Conservation (phyloP, 2,797 vertebrate genomes). For the Semotilus atromaculatus region DNA sequence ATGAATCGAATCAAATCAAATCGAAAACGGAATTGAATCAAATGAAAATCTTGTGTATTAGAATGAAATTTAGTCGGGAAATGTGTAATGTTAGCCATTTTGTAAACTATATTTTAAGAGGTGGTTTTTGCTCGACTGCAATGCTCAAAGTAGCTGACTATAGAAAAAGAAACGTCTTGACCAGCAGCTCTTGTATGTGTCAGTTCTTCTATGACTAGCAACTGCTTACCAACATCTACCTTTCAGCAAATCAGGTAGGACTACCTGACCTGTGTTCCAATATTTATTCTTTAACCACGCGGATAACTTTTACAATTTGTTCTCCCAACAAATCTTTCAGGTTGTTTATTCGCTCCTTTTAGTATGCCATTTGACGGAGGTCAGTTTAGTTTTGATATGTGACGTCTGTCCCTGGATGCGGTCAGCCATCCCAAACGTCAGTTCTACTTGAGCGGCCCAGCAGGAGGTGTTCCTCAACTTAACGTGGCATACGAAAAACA, state of each 20-base stretch:
- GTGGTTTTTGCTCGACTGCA: background rate
- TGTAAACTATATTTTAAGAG: background rate
- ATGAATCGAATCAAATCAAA: background rate
- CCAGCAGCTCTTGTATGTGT: background rate
- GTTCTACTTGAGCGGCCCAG: conserved; percentile 21
- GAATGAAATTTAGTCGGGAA: background rate
- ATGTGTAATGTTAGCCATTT: background rate
- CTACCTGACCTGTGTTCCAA: background rate
- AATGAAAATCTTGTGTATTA: background rate
- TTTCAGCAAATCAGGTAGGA: background rate
- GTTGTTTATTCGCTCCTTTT: conserved; percentile 13
- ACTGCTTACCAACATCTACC: background rate
- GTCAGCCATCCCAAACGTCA: conserved; percentile 1
- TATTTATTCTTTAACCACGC: background rate
- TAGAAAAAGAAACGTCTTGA: background rate
- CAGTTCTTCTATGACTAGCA: background rate
- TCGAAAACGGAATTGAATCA: background rate
- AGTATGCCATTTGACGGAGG: conserved; percentile 22
- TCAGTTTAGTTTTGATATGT: conserved; percentile 46
- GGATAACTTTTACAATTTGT: background rate
- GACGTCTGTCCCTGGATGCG: conserved; percentile 33
- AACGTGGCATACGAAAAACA: conserved; percentile 39
- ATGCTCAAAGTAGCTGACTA: background rate
- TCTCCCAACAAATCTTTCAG: conserved; percentile 1
- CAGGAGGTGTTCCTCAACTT: conserved; percentile 37